Evolutionary conservation across 92 coral and sea anemone species (phyloP).

Genomic region (Phenganax marumi): DNA sequence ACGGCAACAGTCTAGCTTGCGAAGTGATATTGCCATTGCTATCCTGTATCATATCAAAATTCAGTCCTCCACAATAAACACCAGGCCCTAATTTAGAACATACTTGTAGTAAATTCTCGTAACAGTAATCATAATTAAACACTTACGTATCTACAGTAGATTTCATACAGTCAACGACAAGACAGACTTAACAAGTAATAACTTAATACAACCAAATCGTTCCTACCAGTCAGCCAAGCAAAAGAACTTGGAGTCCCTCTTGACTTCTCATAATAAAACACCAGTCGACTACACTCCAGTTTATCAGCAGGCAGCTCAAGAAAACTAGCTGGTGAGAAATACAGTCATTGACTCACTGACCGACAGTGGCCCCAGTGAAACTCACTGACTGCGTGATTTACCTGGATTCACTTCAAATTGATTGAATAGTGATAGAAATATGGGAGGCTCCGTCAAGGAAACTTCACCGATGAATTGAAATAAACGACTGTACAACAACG

Average conservation of each 20-base stretch:
- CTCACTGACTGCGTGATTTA: slow-evolving; percentile 2
- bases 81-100: slow-evolving; percentile 67
- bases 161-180: too few species aligned
- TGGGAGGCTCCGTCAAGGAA: slow-evolving; percentile 67
- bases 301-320: slow-evolving; percentile 79
- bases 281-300: slow-evolving; percentile 70
- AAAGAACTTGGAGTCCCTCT: slow-evolving; percentile 89
- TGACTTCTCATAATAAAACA: slow-evolving; percentile 75
- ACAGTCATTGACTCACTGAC: neutral
- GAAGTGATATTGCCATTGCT: slow-evolving; percentile 66
- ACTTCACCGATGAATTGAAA: slow-evolving; percentile 93
- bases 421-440: slow-evolving; percentile 76
- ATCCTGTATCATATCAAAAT: slow-evolving; percentile 63
- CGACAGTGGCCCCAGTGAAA: neutral
- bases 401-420: slow-evolving; percentile 87
- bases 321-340: slow-evolving; percentile 70
- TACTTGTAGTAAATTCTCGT: neutral
- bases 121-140: neutral
- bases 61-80: slow-evolving; percentile 82
- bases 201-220: neutral
- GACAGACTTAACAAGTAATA: too few species aligned
- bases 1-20: slow-evolving; percentile 77
- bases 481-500: slow-evolving; percentile 65
- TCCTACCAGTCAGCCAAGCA: slow-evolving; percentile 93
- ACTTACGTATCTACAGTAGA: too few species aligned